A percentile compares a stretch with the other conserved stretches of the same genome.
These are phyloP conservation scores for Sminthurinus signatus DNA, from an alignment of 1,140 invertebrate genomes.

Conservation along the genomic window DNA sequence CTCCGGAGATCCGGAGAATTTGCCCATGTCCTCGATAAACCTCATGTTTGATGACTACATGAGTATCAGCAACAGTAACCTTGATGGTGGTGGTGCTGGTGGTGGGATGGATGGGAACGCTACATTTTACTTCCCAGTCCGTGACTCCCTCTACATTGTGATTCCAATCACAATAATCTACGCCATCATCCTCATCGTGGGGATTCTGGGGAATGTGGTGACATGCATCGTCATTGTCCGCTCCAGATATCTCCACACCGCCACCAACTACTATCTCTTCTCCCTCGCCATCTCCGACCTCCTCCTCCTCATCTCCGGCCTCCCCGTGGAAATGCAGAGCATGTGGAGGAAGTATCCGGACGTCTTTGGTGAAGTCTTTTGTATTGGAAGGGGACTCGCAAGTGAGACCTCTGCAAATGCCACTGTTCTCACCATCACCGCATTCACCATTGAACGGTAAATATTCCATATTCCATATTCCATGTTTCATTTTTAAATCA, in stretches of 20 bases:
- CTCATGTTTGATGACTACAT: no score
- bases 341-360: constrained; percentile 42
- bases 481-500: no score
- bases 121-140: no score
- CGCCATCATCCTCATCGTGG: constrained; percentile 72
- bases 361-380: constrained; percentile 53
- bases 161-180: constrained; percentile 76
- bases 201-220: constrained; percentile 81
- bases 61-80: no score
- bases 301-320: constrained; percentile 32
- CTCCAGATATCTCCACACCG: constrained; percentile 88
- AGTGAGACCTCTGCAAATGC: constrained; percentile 55
- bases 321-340: constrained; percentile 34
- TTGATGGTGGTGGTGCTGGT: no score
- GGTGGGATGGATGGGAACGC: no score
- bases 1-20: no score
- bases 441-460: constrained; percentile 61
- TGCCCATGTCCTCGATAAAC: no score
- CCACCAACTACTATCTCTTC: constrained; percentile 64
- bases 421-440: constrained; percentile 79
- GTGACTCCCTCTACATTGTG: constrained; percentile 60
- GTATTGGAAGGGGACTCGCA: constrained; percentile 51
- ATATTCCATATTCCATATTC: no score
- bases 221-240: constrained; percentile 87
- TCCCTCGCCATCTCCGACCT: constrained; percentile 69